Percentiles rank a stretch among this genome's conserved stretches.
Conservation (phyloP, 2,888 invertebrate genomes). For the Neoaliturus tenellus region DNA sequence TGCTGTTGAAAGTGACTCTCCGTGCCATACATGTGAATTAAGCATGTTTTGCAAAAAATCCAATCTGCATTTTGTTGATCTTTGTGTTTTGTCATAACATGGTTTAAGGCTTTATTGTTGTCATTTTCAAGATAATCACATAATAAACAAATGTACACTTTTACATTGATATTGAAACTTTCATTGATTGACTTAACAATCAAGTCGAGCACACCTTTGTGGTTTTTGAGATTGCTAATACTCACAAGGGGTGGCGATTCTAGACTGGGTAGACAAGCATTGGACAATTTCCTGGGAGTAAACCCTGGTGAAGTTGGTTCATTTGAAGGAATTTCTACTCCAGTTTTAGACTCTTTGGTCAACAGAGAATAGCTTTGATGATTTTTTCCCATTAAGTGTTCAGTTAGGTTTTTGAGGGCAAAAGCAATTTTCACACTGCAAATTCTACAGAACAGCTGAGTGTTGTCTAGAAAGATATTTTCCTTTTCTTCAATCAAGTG, state of each 20-base stretch:
- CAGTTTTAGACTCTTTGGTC: background rate
- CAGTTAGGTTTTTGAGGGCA: background rate
- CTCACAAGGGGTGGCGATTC: too few species aligned
- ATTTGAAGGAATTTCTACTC: background rate
- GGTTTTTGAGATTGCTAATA: background rate
- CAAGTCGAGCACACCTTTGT: background rate
- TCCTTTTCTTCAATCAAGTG: background rate
- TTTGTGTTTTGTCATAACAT: background rate
- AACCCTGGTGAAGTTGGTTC: background rate
- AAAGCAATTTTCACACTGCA: background rate
- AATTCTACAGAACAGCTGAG: background rate
- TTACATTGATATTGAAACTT: background rate
- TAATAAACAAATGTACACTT: background rate
- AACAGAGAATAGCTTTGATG: background rate
- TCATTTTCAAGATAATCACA: constrained; percentile 23
- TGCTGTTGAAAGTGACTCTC: background rate
- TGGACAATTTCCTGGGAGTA: too few species aligned
- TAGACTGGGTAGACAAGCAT: too few species aligned
- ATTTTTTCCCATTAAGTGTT: background rate
- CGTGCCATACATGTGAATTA: constrained; percentile 6
- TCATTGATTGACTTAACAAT: background rate
- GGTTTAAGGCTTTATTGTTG: background rate
- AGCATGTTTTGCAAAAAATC: background rate
- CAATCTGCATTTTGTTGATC: background rate
- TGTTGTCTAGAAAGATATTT: background rate